Conservation (phyloP, 1,140 invertebrate species). For the Mactra quadrangularis region DNA sequence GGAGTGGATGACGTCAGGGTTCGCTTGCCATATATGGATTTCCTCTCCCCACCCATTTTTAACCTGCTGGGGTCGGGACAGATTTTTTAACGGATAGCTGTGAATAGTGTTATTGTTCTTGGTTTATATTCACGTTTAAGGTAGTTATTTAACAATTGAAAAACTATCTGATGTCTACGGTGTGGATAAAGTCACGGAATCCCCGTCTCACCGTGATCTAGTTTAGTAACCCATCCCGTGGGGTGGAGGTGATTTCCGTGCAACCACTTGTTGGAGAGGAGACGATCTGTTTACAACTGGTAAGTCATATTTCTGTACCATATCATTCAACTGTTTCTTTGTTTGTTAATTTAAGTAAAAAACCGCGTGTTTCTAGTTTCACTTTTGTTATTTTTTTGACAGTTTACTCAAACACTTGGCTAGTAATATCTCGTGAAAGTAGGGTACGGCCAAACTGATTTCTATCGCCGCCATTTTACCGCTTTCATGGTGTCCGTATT, state of each 20-base stretch:
- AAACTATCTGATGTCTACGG: neutral
- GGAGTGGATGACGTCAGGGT: slow-evolving; percentile 66
- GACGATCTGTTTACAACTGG: too few species aligned
- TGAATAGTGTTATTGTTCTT: neutral
- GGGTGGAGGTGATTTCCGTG: slow-evolving; percentile 40
- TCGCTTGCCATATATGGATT: slow-evolving; percentile 71
- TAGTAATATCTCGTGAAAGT: neutral
- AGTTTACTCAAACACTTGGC: neutral
- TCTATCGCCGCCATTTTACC: neutral
- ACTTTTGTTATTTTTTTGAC: neutral
- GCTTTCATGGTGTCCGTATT: neutral
- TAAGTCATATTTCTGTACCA: too few species aligned
- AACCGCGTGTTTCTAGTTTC: neutral
- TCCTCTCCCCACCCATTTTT: slow-evolving; percentile 74
- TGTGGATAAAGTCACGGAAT: neutral
- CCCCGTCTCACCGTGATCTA: slow-evolving; percentile 22
- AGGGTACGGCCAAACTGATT: too few species aligned
- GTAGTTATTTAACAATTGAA: neutral
- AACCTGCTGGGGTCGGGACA: slow-evolving; percentile 69
- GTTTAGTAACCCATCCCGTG: slow-evolving; percentile 50
- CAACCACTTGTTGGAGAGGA: slow-evolving; percentile 41
- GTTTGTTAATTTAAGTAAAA: too few species aligned
- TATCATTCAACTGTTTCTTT: too few species aligned
- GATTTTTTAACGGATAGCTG: slow-evolving; percentile 23
- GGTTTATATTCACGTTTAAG: neutral